Conservation (phyloP, 2,888 invertebrate genomes). For the Scaptomyza caliginosa region DNA sequence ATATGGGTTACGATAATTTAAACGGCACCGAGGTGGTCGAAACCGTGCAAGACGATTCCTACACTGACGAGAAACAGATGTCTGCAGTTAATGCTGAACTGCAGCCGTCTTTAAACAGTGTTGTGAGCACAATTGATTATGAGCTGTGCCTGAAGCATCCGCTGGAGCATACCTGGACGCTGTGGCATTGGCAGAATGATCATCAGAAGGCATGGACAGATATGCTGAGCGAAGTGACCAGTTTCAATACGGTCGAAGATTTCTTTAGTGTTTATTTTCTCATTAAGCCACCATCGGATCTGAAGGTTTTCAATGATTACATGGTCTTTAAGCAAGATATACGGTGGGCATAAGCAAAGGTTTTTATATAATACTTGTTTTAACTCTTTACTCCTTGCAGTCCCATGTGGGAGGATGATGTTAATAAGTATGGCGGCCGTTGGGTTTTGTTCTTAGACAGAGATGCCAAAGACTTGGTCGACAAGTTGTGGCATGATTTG, state of each 20-base stretch:
- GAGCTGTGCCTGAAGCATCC: slow-evolving; percentile 93
- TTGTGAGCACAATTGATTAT: slow-evolving; percentile 81
- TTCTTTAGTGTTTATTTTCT: slow-evolving; percentile 96
- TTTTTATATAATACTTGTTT: not conserved
- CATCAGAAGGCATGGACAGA: slow-evolving; percentile 93
- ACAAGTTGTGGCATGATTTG: slow-evolving; percentile 92
- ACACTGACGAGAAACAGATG: not conserved
- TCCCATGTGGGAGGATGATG: slow-evolving; percentile 96
- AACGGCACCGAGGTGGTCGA: slow-evolving; percentile 30
- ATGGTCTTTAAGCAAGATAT: slow-evolving; percentile 88
- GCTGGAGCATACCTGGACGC: slow-evolving; percentile 96
- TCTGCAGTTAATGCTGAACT: slow-evolving; percentile 27
- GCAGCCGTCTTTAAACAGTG: slow-evolving; percentile 52
- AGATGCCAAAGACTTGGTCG: slow-evolving; percentile 88
- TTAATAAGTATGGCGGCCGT: slow-evolving; percentile 92
- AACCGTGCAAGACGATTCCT: not conserved
- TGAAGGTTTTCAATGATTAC: slow-evolving; percentile 91
- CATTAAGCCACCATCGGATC: slow-evolving; percentile 91
- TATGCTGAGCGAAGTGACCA: slow-evolving; percentile 95
- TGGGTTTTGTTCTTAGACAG: slow-evolving; percentile 91
- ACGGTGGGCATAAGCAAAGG: slow-evolving; percentile 52
- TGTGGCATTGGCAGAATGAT: slow-evolving; percentile 98
- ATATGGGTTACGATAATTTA: slow-evolving; percentile 64
- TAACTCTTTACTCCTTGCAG: slow-evolving; percentile 66
- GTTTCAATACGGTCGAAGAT: slow-evolving; percentile 98